Percentiles rank a stretch among this genome's conserved stretches.
Conservation (phyloP, 2,797 vertebrate genomes). For the Coreius guichenoti region DNA sequence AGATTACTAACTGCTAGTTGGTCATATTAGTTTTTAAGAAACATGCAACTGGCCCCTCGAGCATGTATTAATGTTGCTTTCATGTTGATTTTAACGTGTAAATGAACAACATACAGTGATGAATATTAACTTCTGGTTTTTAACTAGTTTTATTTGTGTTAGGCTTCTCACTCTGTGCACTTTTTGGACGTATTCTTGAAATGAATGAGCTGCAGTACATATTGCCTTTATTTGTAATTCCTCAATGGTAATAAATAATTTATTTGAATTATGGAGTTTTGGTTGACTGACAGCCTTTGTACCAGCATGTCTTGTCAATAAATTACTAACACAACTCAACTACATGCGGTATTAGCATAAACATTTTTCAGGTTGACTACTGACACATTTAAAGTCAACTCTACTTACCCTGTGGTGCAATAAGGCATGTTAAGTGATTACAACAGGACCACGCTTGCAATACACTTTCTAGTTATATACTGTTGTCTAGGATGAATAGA, state of each 20-base stretch:
- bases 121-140: not conserved
- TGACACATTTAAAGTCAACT: not conserved
- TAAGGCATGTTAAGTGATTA: not conserved
- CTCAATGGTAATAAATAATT: slow-evolving; percentile 34
- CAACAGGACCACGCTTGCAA: not conserved
- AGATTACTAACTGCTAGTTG: not conserved
- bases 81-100: not conserved
- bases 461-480: not conserved
- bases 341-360: not conserved
- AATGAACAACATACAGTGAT: not conserved
- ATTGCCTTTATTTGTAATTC: slow-evolving; percentile 46
- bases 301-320: not conserved
- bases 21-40: not conserved
- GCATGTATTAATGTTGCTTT: not conserved
- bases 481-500: not conserved
- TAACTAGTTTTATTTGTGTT: slow-evolving; percentile 15
- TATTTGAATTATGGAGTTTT: slow-evolving; percentile 37
- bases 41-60: not conserved
- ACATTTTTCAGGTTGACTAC: not conserved
- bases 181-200: not conserved
- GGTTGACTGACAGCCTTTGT: not conserved
- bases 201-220: not conserved
- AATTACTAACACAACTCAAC: not conserved
- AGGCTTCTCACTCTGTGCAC: not conserved
- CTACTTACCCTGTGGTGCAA: not conserved